These are phyloP conservation scores for Amiota minor DNA, from an alignment of 2,888 invertebrate species.

Conservation along the genomic window DNA sequence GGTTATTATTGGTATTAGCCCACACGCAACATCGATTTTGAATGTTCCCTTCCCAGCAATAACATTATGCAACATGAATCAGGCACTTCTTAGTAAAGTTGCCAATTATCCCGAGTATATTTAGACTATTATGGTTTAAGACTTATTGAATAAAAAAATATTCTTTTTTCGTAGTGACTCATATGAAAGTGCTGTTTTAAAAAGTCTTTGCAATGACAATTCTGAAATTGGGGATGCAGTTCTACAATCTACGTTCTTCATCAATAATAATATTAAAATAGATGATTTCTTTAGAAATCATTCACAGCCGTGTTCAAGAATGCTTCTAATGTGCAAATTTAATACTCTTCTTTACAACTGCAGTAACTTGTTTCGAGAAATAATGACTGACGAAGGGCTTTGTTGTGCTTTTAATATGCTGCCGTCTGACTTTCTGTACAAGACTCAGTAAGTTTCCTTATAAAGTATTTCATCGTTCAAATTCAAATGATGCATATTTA, in stretches of 20 bases:
- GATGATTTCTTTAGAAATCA: slow-evolving; percentile 55
- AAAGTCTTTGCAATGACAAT: slow-evolving; percentile 49
- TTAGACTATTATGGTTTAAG: neutral
- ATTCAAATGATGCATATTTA: neutral
- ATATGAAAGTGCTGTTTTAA: slow-evolving; percentile 50
- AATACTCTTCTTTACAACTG: slow-evolving; percentile 78
- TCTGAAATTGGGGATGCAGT: slow-evolving; percentile 29
- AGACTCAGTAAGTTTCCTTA: slow-evolving; percentile 48
- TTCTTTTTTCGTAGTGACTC: slow-evolving; percentile 47
- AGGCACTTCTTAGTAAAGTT: slow-evolving; percentile 81
- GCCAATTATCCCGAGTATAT: slow-evolving; percentile 68
- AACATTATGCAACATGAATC: slow-evolving; percentile 89
- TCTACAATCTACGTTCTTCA: neutral
- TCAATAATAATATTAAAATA: slow-evolving; percentile 48
- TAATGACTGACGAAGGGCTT: slow-evolving; percentile 87
- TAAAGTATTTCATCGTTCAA: slow-evolving; percentile 4
- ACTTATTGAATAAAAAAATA: neutral
- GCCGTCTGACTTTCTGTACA: slow-evolving; percentile 73
- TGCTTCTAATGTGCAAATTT: slow-evolving; percentile 80
- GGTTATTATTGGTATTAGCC: slow-evolving; percentile 85
- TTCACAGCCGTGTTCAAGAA: slow-evolving; percentile 55
- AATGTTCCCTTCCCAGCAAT: slow-evolving; percentile 87
- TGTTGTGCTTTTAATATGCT: slow-evolving; percentile 89
- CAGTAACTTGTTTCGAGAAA: slow-evolving; percentile 80
- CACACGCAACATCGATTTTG: slow-evolving; percentile 79